phyloP scores from a whole-genome alignment of 2,888 invertebrate genomes.

The Phortica okadai region DNA sequence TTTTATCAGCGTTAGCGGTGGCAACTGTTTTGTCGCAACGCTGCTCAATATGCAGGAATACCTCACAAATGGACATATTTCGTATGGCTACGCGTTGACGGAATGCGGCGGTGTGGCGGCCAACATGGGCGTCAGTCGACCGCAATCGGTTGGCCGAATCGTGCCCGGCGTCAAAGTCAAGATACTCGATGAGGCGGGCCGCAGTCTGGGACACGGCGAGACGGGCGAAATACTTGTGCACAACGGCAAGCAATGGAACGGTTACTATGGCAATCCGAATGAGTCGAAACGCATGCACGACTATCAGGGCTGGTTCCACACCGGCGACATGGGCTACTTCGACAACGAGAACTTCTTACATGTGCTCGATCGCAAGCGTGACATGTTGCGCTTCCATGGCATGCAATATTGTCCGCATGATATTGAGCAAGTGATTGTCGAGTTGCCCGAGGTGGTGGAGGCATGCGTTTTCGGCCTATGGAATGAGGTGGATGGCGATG shows the following conservation, averaged over 20 bases:
- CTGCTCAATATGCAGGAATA: slow-evolving; percentile 63
- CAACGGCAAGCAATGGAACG: slow-evolving; percentile 65
- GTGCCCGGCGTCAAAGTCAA: slow-evolving; percentile 64
- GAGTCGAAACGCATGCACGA: slow-evolving; percentile 68
- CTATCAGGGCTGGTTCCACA: slow-evolving; percentile 72
- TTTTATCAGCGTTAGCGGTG: slow-evolving; percentile 57
- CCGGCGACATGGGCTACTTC: slow-evolving; percentile 75
- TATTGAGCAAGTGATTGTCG: slow-evolving; percentile 69
- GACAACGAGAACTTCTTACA: slow-evolving; percentile 71
- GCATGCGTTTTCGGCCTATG: slow-evolving; percentile 72
- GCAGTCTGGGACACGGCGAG: slow-evolving; percentile 64
- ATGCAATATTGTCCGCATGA: slow-evolving; percentile 72
- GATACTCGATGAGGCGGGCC: slow-evolving; percentile 69
- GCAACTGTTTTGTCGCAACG: slow-evolving; percentile 64
- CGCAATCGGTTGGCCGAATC: slow-evolving; percentile 66
- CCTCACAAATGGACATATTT: slow-evolving; percentile 62
- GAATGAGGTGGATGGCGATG: slow-evolving; percentile 70
- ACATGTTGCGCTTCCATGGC: slow-evolving; percentile 69
- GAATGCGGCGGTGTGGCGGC: slow-evolving; percentile 67
- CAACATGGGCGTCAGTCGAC: slow-evolving; percentile 64
- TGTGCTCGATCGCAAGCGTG: slow-evolving; percentile 69
- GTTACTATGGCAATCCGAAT: slow-evolving; percentile 72
- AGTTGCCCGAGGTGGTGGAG: slow-evolving; percentile 67
- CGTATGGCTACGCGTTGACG: slow-evolving; percentile 69
- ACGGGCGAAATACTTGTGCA: slow-evolving; percentile 72